Evolutionary conservation across 2,797 vertebrate genomes (phyloP), one percentile per base, ranked within the genome.

Genomic region (Melanotaenia parkinsoni): DNA sequence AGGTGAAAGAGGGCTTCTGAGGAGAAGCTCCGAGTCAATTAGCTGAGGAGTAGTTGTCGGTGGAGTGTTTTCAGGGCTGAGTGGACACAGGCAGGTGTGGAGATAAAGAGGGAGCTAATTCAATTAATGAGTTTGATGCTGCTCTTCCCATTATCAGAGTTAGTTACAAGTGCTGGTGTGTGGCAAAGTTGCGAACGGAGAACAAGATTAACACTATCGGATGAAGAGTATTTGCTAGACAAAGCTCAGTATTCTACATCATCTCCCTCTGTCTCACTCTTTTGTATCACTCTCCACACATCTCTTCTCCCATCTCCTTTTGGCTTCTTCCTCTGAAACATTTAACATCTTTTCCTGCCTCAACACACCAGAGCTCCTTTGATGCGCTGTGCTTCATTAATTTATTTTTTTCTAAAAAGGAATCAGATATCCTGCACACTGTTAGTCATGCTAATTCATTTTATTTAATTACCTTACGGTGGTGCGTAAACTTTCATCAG

Each of bases 71-170:
- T 89, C 85, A 74, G 74, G 80, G 86, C 71, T 35, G 70, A 89
- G 86, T 63, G 78, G 87, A 92, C 87, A 84, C 74, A 74, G 84
- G 76, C 78, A 88, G 91, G 93, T 93, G 83, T 65, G 37, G 24
- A 72, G 92, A 94, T 93, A 92, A 92, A 86, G 81, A 83, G 76
- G 59, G 74, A 88, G 85, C 87, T 94, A 91, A 94, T 94, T 93
- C 88, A 93, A 93, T 93, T 93, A 93, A 94, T 90, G 89, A 89
- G 81, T 86, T 83, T 85, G 83, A 91, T 87, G 87, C 89, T 85
- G 89, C 88, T 92, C 89, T 78, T 86, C 81, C 86, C 85, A 92
- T 93, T 93, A 94, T 93, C 89, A 68, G 79, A 84, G 85, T 89
- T 81, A 72, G 90, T 93, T 92, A 89, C 91, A 90, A 77, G 89